Evolutionary conservation across 2,113 vertebrate species (phyloP), one percentile per base, ranked within the genome.

Genomic region (Cololabis saira): DNA sequence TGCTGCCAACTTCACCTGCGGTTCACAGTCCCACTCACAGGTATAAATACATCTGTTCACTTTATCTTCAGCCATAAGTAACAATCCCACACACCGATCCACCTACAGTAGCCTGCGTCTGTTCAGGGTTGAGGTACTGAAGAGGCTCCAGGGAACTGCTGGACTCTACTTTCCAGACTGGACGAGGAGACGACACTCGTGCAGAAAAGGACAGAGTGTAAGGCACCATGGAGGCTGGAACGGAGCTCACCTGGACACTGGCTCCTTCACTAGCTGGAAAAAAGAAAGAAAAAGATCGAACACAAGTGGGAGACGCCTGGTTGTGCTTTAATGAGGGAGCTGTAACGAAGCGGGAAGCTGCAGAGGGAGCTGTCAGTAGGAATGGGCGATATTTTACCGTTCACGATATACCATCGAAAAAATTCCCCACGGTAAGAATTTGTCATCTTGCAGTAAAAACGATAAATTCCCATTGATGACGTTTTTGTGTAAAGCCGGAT

Each of bases 41-140:
- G 17, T 22, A 45, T 15, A 5, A 48, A 40, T 48, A n/a, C n/a
- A 59, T 5, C 7, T 17, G 9, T 47, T 18, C 2, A 61, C 48
- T 21, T 24, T 40, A 17, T 45, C 1, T 18, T 11, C 33, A 37
- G 6, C 6, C 1, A 37, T 7, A 37, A 37, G 24, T 17, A n/a
- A 4, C 43, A 57, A 41, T 15, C n/a, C n/a, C n/a, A n/a, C n/a
- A 55, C 18, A 44, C 37, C 48, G 22, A 41, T 55, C 21, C 19
- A 93, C 93, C 87, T 61, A 95, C 95, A 80, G 90, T 87, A 71
- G 93, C 94, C 50, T 84, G 69, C 1, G 87, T 94, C 24, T 90
- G 89, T 14, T 93, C 89, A 52, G 83, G 17, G 53, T 69, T 85
- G 1, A 90, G 81, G 67, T 93, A 94, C 61, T 86, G 54, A 12